Percentiles rank a stretch among this genome's conserved stretches.
These are phyloP conservation scores for Wasmannia auropunctata DNA, from an alignment of 1,140 invertebrate species.

Conservation along the genomic window DNA sequence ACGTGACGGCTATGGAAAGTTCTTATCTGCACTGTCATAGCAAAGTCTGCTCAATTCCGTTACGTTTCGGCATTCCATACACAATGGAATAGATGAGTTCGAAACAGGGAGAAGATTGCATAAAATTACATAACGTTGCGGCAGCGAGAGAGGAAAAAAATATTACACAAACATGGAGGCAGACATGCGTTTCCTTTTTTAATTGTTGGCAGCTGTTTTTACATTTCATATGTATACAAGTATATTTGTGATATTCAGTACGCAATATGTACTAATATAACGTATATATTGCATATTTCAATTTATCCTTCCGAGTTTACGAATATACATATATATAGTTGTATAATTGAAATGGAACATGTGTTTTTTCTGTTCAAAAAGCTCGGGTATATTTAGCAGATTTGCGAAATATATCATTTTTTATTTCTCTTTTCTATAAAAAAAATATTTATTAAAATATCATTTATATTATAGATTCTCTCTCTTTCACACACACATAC, in stretches of 20 bases:
- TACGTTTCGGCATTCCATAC: neutral
- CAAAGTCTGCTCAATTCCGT: slow-evolving; percentile 18
- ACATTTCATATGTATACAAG: neutral
- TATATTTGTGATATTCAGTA: neutral
- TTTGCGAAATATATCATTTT: slow-evolving; percentile 22
- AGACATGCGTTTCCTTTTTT: neutral
- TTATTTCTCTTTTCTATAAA: neutral
- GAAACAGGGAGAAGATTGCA: slow-evolving; percentile 21
- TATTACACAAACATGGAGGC: neutral
- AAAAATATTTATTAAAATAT: neutral
- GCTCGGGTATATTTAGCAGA: neutral
- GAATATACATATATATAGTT: too few relatives aligned
- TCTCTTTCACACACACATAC: too few relatives aligned
- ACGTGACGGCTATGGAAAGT: slow-evolving; percentile 31
- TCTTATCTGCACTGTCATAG: slow-evolving; percentile 38
- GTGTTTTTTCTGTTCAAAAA: slow-evolving; percentile 10
- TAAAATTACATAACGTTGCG: slow-evolving; percentile 5
- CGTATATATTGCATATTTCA: slow-evolving; percentile 5
- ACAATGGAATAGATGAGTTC: neutral
- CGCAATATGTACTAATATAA: slow-evolving; percentile 24
- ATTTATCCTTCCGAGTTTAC: neutral
- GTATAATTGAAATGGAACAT: neutral
- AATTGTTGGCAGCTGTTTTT: slow-evolving; percentile 23
- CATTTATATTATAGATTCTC: neutral
- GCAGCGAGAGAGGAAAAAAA: neutral